Evolutionary conservation across 2,113 vertebrate species (phyloP), one percentile per base, ranked within the genome.

Genomic region (Elephantulus edwardii): DNA sequence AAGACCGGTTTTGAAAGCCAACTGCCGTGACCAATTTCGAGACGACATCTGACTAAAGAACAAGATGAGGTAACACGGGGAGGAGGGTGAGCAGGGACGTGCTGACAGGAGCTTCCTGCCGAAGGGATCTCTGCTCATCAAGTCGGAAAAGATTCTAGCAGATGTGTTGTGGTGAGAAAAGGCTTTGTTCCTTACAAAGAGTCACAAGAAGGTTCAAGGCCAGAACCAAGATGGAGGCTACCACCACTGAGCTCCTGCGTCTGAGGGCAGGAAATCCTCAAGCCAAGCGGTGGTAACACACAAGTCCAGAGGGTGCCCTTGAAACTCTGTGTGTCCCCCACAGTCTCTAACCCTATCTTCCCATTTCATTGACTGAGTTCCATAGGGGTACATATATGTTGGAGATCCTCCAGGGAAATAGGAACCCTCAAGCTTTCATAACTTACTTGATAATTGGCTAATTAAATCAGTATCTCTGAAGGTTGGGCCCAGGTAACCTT

Each of bases 361-460:
- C n/a, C 72, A 9, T 46, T 71, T 52, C 28, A 75, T 24, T n/a
- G 42, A 13, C 30, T n/a, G n/a, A n/a, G n/a, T n/a, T n/a, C n/a
- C n/a, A n/a, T n/a, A n/a, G n/a, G n/a, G n/a, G n/a, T n/a, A n/a
- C n/a, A n/a, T n/a, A n/a, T n/a, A n/a, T n/a, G n/a, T n/a, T 77
- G 64, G 72, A 79, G 74, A 54, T 40, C 54, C 24, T 60, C 66
- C 66, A 38, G 48, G 7, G 48, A 84, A 62, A n/a, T 30, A 28
- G 70, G 6, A 30, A 60, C 24, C 50, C 30, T 84, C 42, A 81
- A 64, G 60, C 7, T 54, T 84, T 46, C 58, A 8, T 74, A 58
- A 75, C 66, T 91, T 24, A 58, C 40, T 35, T 82, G 54, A 44
- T 90, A 42, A 81, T 83, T 56, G 64, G 70, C 35, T n/a, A 86